Evolutionary conservation across 2,113 vertebrate species (phyloP).

Genomic region (Seriola dumerili): DNA sequence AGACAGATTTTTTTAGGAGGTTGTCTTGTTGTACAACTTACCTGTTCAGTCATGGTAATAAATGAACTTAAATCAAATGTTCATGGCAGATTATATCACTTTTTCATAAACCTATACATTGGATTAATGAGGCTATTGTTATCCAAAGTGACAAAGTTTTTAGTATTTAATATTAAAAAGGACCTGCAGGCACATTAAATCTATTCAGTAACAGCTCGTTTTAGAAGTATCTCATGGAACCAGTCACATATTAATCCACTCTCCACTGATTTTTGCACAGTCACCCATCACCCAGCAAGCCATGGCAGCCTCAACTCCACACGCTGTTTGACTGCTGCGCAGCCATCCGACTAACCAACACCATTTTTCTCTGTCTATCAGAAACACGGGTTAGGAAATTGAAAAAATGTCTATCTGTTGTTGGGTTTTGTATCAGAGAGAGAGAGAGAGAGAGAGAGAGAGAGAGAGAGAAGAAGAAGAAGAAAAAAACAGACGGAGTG

Average conservation of each 20-base stretch:
- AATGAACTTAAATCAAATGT: slow-evolving; percentile 5
- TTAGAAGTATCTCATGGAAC: background rate
- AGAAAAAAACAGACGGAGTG: background rate
- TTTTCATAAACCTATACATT: background rate
- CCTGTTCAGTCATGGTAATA: background rate
- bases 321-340: slow-evolving; percentile 41
- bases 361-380: slow-evolving; percentile 35
- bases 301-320: slow-evolving; percentile 41
- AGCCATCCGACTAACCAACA: slow-evolving; percentile 40
- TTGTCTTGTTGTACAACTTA: slow-evolving; percentile 16
- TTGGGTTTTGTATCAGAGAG: slow-evolving; percentile 37
- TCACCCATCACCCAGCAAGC: slow-evolving; percentile 53
- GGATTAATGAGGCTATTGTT: background rate
- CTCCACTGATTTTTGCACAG: slow-evolving; percentile 46
- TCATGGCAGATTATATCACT: background rate
- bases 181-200: background rate
- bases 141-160: background rate
- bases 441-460: background rate
- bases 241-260: slow-evolving; percentile 9
- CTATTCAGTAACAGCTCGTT: background rate
- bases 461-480: background rate
- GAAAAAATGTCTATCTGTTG: slow-evolving; percentile 31
- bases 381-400: slow-evolving; percentile 44
- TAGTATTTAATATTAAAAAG: background rate
- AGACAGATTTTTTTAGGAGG: background rate